phyloP scores from a whole-genome alignment of 2,797 vertebrate genomes.

The Hypotaenidia okinawae region DNA sequence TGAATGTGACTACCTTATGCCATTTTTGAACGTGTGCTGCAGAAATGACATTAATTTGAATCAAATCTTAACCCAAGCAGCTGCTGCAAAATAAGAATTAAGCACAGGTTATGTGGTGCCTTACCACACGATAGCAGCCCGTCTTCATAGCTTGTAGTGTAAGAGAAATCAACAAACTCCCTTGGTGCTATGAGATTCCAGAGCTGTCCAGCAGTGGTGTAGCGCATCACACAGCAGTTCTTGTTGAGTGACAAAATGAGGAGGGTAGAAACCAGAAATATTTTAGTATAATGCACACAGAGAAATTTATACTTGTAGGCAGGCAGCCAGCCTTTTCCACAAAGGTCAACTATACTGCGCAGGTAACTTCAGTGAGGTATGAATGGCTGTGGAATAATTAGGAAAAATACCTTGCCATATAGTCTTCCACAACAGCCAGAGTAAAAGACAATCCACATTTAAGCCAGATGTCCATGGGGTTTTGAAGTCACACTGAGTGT shows the following conservation, averaged over 20 bases:
- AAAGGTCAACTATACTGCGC: neutral
- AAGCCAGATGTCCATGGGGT: neutral
- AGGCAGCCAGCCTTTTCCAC: neutral
- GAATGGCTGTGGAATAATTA: neutral
- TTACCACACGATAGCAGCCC: slow-evolving; percentile 87
- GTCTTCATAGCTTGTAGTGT: slow-evolving; percentile 80
- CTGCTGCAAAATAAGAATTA: neutral
- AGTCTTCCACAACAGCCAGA: neutral
- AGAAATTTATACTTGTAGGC: neutral
- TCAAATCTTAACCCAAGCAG: neutral
- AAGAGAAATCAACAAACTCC: slow-evolving; percentile 89
- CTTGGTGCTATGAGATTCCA: slow-evolving; percentile 86
- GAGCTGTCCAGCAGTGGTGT: slow-evolving; percentile 86
- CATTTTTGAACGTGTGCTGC: neutral
- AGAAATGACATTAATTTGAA: neutral
- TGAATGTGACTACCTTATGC: neutral
- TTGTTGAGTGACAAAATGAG: slow-evolving; percentile 31
- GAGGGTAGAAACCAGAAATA: neutral
- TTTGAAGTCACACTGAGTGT: neutral
- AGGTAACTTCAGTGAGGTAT: neutral
- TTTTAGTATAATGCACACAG: neutral
- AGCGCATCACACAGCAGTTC: slow-evolving; percentile 86
- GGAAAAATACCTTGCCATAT: neutral
- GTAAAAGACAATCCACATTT: neutral
- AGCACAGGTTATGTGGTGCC: neutral